Percentiles rank a stretch among this genome's conserved stretches.
phyloP scores from a whole-genome alignment of 2,797 vertebrate genomes.

The Toxotes lorentzi region DNA sequence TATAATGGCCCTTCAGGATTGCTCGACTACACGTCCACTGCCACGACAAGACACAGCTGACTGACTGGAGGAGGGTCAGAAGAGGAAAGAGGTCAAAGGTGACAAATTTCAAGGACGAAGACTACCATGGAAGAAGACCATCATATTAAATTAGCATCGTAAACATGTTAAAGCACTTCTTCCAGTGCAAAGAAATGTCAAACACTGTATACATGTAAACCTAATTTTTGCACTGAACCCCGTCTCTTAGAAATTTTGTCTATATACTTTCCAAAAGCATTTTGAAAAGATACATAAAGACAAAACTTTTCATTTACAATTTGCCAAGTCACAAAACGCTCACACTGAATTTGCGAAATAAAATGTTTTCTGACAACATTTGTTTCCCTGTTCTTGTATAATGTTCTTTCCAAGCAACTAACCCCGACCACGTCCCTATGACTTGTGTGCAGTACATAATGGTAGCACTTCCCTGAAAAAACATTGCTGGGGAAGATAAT shows the following conservation, averaged over 20 bases:
- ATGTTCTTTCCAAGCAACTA: background rate
- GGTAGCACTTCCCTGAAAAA: conserved; percentile 26
- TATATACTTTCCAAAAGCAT: background rate
- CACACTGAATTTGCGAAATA: too few species aligned
- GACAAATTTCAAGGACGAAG: conserved; percentile 34
- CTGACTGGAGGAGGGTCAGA: conserved; percentile 21
- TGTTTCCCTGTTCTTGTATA: background rate
- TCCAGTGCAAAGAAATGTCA: background rate
- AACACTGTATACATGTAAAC: background rate
- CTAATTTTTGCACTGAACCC: background rate
- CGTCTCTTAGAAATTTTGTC: background rate
- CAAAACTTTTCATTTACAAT: conserved; percentile 2
- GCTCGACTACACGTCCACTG: conserved; percentile 16
- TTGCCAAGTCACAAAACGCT: background rate
- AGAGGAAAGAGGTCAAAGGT: conserved; percentile 43
- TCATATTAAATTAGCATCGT: background rate
- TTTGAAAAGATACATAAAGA: background rate
- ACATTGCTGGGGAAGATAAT: conserved; percentile 45
- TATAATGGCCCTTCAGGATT: conserved; percentile 46
- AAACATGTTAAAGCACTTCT: background rate
- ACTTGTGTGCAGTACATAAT: conserved; percentile 22
- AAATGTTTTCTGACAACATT: background rate
- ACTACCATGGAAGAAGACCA: background rate
- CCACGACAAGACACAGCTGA: conserved; percentile 44
- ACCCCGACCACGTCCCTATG: background rate